Conservation (phyloP, 2,888 invertebrate genomes). For the Exephanes ischioxanthus region DNA sequence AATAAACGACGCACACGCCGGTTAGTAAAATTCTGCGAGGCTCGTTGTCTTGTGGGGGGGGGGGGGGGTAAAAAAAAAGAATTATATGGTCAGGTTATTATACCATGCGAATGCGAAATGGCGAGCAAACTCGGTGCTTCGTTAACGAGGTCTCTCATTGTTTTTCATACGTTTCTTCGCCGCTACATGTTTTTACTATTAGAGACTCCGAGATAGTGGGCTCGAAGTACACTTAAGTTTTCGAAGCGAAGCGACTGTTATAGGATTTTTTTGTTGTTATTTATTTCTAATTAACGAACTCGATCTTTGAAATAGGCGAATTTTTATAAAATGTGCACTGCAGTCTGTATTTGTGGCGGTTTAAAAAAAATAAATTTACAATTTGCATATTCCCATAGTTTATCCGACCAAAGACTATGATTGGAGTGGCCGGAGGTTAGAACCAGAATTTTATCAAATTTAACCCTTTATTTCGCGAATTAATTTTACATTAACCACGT, state of each 20-base stretch:
- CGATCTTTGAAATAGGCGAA: not conserved
- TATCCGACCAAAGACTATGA: too few species aligned
- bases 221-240: not conserved
- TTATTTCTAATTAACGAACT: not conserved
- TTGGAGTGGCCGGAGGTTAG: too few species aligned
- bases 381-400: too few species aligned
- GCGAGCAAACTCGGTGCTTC: not conserved
- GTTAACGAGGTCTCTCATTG: slow-evolving; percentile 16
- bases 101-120: slow-evolving; percentile 17
- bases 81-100: not conserved
- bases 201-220: not conserved
- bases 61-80: not conserved
- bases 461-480: too few species aligned
- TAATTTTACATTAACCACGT: too few species aligned
- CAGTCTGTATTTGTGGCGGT: too few species aligned
- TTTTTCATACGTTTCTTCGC: not conserved
- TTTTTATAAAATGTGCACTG: too few species aligned
- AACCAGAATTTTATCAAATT: too few species aligned
- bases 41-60: slow-evolving; percentile 26
- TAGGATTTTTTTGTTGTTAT: not conserved
- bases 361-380: too few species aligned
- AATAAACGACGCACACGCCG: slow-evolving; percentile 29
- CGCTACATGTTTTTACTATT: not conserved
- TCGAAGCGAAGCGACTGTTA: not conserved
- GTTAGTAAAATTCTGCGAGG: slow-evolving; percentile 12